phyloP scores from a whole-genome alignment of 1,140 invertebrate species.

The Papilio machaon region DNA sequence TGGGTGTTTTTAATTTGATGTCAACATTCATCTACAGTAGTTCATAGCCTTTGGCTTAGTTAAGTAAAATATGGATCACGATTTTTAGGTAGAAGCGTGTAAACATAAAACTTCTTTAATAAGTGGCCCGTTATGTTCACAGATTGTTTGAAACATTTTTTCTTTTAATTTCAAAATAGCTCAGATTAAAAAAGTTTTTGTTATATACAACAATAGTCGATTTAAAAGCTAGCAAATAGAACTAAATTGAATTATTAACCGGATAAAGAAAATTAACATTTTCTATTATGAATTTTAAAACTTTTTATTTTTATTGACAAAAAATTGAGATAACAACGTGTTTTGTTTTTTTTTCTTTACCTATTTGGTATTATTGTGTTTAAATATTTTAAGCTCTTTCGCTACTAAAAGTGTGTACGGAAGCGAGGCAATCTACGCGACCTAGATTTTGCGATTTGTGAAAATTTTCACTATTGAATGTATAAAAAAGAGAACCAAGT shows the following conservation, averaged over 20 bases:
- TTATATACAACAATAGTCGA: conserved; percentile 19
- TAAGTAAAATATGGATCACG: conserved; percentile 12
- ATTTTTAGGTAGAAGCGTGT: conserved; percentile 10
- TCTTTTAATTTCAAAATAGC: conserved; percentile 13
- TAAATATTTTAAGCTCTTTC: not conserved
- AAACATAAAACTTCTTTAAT: conserved; percentile 26
- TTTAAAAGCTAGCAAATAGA: not conserved
- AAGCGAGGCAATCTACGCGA: conserved; percentile 16
- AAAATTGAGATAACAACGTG: not conserved
- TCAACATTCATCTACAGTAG: not conserved
- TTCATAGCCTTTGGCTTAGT: not conserved
- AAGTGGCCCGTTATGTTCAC: conserved; percentile 9
- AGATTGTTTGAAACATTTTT: conserved; percentile 22
- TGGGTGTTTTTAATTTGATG: not conserved
- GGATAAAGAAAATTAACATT: not conserved
- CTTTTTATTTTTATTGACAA: not conserved
- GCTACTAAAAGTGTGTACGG: conserved; percentile 11
- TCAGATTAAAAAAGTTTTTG: conserved; percentile 18
- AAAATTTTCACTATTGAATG: conserved; percentile 18
- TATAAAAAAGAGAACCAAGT: not conserved
- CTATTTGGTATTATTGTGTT: not conserved
- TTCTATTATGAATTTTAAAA: not conserved
- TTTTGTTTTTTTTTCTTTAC: not conserved
- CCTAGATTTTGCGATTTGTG: conserved; percentile 12
- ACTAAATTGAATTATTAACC: not conserved